These are phyloP conservation scores for Gnathonemus echidnorhynchus DNA, from an alignment of 2,113 vertebrate genomes.

Conservation along the genomic window DNA sequence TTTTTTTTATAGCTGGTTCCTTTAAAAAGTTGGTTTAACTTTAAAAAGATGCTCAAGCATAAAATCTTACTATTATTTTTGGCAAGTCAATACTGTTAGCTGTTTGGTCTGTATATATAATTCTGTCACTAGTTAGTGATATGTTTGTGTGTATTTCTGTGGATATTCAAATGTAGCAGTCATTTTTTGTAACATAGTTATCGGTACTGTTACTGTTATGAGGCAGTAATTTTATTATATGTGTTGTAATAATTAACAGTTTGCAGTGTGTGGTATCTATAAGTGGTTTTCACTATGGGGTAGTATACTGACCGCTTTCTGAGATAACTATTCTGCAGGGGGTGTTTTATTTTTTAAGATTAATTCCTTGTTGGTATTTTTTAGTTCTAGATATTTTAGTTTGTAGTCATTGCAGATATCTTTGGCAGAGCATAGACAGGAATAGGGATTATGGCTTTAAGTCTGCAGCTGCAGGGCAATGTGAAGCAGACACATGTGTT, in stretches of 20 bases:
- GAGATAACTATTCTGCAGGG: background rate
- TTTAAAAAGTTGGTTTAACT: background rate
- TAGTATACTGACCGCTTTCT: background rate
- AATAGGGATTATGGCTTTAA: background rate
- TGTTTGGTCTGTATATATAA: background rate
- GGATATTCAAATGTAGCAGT: background rate
- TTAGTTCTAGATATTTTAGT: background rate
- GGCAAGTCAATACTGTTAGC: background rate
- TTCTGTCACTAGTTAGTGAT: background rate
- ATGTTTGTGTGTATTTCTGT: background rate
- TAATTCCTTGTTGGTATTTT: background rate
- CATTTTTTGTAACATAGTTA: background rate
- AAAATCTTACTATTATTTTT: background rate
- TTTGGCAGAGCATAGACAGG: background rate
- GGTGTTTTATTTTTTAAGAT: background rate
- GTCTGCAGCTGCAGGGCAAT: background rate
- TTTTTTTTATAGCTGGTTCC: background rate
- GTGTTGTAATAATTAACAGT: background rate
- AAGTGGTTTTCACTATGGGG: background rate
- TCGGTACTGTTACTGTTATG: background rate
- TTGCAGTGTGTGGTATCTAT: background rate
- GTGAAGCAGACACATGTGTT: slow-evolving; percentile 1
- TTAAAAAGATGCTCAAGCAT: background rate
- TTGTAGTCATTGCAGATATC: slow-evolving; percentile 46
- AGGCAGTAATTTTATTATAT: background rate